These are phyloP conservation scores for fruit fly (Drosophila melanogaster) DNA, from an alignment of 1,140 invertebrate genomes.

Conservation along the genomic window Release_6_plus_ISO1_MT NT_033779.5:7869501-7870000, in stretches of 20 bases:
- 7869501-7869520: constrained; percentile 51
- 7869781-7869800: constrained; percentile 28
- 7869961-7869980: background rate
- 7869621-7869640: constrained; percentile 55
- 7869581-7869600: constrained; percentile 13
- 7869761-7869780: constrained; percentile 24
- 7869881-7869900: constrained; percentile 4
- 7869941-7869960: background rate
- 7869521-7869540: constrained; percentile 47
- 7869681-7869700: constrained; percentile 82
- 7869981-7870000: background rate
- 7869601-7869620: constrained; percentile 9
- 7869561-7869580: constrained; percentile 36
- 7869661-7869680: constrained; percentile 82
- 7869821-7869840: constrained; percentile 47
- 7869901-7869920: constrained; percentile 1
- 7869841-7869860: constrained; percentile 36
- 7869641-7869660: constrained; percentile 80
- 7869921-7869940: constrained; percentile 7
- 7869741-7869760: constrained; percentile 57
- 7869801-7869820: constrained; percentile 27
- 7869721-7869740: constrained; percentile 74
- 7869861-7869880: constrained; percentile 23
- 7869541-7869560: constrained; percentile 31
- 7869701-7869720: constrained; percentile 78